Evolutionary conservation across 2,797 vertebrate genomes (phyloP), one percentile per base, ranked within the genome.

Genomic region (Microctenopoma lineatum): DNA sequence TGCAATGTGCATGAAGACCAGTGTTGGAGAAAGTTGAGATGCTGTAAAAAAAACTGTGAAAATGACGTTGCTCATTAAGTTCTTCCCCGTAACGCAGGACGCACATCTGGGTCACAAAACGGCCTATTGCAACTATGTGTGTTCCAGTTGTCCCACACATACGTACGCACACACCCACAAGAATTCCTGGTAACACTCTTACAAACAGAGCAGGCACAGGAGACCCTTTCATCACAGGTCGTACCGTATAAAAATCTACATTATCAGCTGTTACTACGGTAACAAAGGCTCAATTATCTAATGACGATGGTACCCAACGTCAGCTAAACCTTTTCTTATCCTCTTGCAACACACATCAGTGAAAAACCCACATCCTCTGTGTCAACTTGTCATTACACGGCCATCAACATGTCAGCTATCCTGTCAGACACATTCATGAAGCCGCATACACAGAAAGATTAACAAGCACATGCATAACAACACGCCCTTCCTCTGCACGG

Each of bases 291-390:
- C 59, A 15, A 36, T 51, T 42, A 27, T 62, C 4, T 38, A 25
- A 59, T 78, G 50, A 36, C 3, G 16, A 69, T 62, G 51, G 13
- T 8, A 25, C 38, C 56, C 15, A 58, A 41, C 39, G 39, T 61
- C 65, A 65, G 57, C 59, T 56, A 21, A 54, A 66, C 21, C 2
- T 14, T 27, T 27, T 52, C 57, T 58, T 70, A 51, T 56, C 64
- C 29, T 79, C 61, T 68, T 50, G 79, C 76, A 70, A 38, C 6
- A 29, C 68, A 62, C 67, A 69, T 82, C 66, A 59, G 38, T 64
- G 9, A 79, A 80, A 75, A 88, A 89, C 47, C 38, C 89, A 92
- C 92, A 89, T 93, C 92, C 90, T 92, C 84, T 85, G 74, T 80
- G 71, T 81, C 66, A 75, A 55, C 27, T 9, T 76, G 65, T 78